phyloP scores from a whole-genome alignment of 1,140 invertebrate species.

The Lepeophtheirus salmonis region DNA sequence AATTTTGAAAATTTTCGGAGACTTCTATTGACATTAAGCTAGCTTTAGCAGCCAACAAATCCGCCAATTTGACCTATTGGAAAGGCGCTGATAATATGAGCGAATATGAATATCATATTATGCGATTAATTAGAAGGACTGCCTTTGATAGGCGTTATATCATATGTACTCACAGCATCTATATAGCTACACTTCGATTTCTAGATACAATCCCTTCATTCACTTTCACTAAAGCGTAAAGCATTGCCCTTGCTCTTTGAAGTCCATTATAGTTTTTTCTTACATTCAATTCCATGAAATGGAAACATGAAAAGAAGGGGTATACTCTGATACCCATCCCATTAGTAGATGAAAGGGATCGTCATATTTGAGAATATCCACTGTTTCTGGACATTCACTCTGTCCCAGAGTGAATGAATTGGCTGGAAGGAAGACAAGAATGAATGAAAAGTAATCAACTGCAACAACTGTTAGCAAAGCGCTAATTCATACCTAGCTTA shows the following conservation, averaged over 20 bases:
- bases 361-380: not conserved
- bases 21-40: not conserved
- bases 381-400: too few relatives aligned
- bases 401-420: too few relatives aligned
- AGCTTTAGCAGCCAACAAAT: not conserved
- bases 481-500: too few relatives aligned
- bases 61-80: not conserved
- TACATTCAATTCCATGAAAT: conserved; percentile 3
- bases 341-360: not conserved
- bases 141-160: too few relatives aligned
- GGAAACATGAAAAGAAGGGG: not conserved
- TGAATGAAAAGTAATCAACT: too few relatives aligned
- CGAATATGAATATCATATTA: too few relatives aligned
- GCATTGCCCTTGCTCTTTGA: conserved; percentile 9
- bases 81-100: not conserved
- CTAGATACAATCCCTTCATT: not conserved
- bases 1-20: not conserved
- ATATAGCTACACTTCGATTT: not conserved
- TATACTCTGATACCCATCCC: not conserved
- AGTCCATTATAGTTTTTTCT: conserved; percentile 1
- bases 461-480: too few relatives aligned
- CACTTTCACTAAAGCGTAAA: not conserved
- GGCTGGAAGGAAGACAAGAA: too few relatives aligned
- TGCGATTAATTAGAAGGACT: too few relatives aligned
- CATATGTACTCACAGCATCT: conserved; percentile 1